Evolutionary conservation across 2,797 vertebrate species (phyloP), one percentile per base, ranked within the genome.

Genomic region (Hapalemur alaotrensis): DNA sequence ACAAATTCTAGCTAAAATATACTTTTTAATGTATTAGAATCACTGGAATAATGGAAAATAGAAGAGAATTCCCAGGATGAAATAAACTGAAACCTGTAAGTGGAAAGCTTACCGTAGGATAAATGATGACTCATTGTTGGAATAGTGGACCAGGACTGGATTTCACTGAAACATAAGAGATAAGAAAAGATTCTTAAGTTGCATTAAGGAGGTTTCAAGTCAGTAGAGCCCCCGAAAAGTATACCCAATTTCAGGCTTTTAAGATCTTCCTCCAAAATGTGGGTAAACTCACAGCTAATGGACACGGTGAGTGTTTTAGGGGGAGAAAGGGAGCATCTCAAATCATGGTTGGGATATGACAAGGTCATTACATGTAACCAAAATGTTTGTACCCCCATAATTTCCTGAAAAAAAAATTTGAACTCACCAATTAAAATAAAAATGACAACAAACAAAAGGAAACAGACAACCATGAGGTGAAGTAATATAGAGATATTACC

Each of bases 1-100:
- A 38, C 14, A 91, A 54, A 78, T 92, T 88, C 54, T 72, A 94
- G 9, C 20, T 89, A 69, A 96, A 89, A 59, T 86, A 25, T 28
- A 76, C n/a, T 22, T 67, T 81, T 43, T 7, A 89, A n/a, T 81
- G 6, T 54, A 63, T 76, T 70, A n/a, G 2, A 35, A 89, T 78
- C 46, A 79, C 41, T 79, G 48, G 5, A 70, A 92, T 52, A 50
- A 59, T 20, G 41, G 13, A 82, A 85, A 90, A 70, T 65, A 87
- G 81, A 52, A 82, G 2, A 54, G 23, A 63, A 18, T 81, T 41
- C 13, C 7, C n/a, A 57, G 32, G n/a, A 90, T 48, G 25, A 95
- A 87, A 48, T 81, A 72, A 90, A 65, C 35, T 69, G n/a, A 87
- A 87, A 38, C 48, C 15, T 69, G 7, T 95, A 23, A 63, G 4